Percentiles rank a stretch among this genome's conserved stretches.
Conservation (phyloP, 2,113 vertebrate genomes). For the Martes martes region DNA sequence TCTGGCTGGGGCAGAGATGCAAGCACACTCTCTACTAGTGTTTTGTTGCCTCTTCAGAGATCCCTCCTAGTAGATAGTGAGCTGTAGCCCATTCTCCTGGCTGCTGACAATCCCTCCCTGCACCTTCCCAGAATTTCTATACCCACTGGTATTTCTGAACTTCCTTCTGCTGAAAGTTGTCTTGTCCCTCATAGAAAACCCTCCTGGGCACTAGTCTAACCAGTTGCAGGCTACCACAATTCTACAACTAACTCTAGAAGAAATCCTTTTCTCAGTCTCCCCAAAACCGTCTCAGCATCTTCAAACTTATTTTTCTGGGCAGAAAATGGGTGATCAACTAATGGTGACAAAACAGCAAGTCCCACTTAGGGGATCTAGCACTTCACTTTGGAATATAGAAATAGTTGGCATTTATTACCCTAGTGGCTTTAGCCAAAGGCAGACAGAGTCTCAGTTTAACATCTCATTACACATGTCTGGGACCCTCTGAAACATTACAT, state of each 20-base stretch:
- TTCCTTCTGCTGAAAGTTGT: background rate
- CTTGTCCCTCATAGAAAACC: background rate
- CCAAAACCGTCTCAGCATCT: background rate
- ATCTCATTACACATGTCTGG: background rate
- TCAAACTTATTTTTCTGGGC: background rate
- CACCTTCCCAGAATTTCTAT: background rate
- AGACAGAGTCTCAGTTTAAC: slow-evolving; percentile 13
- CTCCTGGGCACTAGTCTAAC: background rate
- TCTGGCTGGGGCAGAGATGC: background rate
- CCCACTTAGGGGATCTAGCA: background rate
- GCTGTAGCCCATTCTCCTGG: background rate
- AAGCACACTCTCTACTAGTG: background rate
- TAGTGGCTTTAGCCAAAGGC: background rate
- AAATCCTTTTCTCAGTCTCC: background rate
- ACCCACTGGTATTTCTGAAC: background rate
- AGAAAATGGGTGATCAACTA: background rate
- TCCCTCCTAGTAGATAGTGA: background rate
- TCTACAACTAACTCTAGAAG: background rate
- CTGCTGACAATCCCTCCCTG: background rate
- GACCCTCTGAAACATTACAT: background rate
- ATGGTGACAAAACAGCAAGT: background rate
- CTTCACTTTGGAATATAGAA: background rate
- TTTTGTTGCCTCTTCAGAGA: background rate
- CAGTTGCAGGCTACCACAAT: background rate
- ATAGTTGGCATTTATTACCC: background rate